Evolutionary conservation across 2,113 vertebrate genomes (phyloP).

Genomic region (Neotragus moschatus): DNA sequence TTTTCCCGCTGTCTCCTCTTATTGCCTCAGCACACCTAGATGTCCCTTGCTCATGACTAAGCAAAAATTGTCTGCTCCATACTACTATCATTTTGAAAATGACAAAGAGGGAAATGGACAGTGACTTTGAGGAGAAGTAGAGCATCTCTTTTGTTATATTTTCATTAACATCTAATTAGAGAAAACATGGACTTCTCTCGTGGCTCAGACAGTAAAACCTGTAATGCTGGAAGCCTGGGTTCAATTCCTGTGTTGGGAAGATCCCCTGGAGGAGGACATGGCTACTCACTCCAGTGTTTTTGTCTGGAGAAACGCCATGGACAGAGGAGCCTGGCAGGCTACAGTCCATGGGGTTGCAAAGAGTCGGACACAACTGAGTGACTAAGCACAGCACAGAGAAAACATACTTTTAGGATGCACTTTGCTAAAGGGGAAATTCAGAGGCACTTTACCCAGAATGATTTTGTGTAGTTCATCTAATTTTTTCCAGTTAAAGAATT

Average conservation of each 20-base stretch:
- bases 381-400: neutral
- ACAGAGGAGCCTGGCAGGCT: neutral
- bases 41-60: neutral
- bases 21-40: neutral
- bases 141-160: neutral
- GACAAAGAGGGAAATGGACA: neutral
- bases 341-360: neutral
- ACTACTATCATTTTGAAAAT: neutral
- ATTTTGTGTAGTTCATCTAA: neutral
- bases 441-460: neutral
- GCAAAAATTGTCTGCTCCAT: neutral
- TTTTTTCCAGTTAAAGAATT: constrained; percentile 28
- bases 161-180: neutral
- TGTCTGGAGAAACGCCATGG: neutral
- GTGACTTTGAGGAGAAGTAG: neutral
- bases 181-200: neutral
- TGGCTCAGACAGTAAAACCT: neutral
- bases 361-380: neutral
- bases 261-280: neutral
- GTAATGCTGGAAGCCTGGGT: neutral
- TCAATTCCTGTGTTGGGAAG: neutral
- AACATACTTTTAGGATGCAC: neutral
- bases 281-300: neutral
- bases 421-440: neutral
- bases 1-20: neutral